A percentile compares a stretch with the other conserved stretches of the same genome.
These are phyloP conservation scores for Tinea pellionella DNA, from an alignment of 2,888 invertebrate species.

Conservation along the genomic window DNA sequence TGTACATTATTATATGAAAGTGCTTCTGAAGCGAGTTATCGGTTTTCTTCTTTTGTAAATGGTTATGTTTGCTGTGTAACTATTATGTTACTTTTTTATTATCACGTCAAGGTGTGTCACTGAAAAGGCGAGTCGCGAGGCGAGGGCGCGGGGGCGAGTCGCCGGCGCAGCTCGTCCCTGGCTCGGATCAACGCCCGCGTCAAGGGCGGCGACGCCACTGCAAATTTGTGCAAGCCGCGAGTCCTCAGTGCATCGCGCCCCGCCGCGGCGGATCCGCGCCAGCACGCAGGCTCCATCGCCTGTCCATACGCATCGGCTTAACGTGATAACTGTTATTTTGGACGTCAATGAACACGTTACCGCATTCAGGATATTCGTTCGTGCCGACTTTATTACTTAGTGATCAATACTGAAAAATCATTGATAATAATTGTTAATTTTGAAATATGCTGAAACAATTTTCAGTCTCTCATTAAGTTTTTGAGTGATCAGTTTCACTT, in stretches of 20 bases:
- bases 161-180: slow-evolving; percentile 44
- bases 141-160: slow-evolving; percentile 61
- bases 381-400: not conserved
- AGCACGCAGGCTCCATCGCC: slow-evolving; percentile 38
- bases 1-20: not conserved
- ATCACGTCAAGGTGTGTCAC: not conserved
- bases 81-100: not conserved
- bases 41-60: no score
- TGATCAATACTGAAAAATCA: not conserved
- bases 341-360: slow-evolving; percentile 60
- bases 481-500: slow-evolving; percentile 18
- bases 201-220: slow-evolving; percentile 69
- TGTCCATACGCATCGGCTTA: slow-evolving; percentile 40
- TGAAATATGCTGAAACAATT: not conserved
- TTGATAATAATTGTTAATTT: not conserved
- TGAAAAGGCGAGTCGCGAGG: slow-evolving; percentile 32
- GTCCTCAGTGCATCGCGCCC: slow-evolving; percentile 66
- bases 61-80: not conserved
- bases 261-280: slow-evolving; percentile 66
- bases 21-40: no score
- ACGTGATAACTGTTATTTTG: slow-evolving; percentile 65
- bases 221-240: slow-evolving; percentile 67
- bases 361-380: slow-evolving; percentile 35
- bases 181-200: slow-evolving; percentile 68
- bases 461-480: slow-evolving; percentile 24